Percentiles rank a stretch among this genome's conserved stretches.
These are phyloP conservation scores for Oncorhynchus clarkii DNA, from an alignment of 2,113 vertebrate species.

Conservation along the genomic window DNA sequence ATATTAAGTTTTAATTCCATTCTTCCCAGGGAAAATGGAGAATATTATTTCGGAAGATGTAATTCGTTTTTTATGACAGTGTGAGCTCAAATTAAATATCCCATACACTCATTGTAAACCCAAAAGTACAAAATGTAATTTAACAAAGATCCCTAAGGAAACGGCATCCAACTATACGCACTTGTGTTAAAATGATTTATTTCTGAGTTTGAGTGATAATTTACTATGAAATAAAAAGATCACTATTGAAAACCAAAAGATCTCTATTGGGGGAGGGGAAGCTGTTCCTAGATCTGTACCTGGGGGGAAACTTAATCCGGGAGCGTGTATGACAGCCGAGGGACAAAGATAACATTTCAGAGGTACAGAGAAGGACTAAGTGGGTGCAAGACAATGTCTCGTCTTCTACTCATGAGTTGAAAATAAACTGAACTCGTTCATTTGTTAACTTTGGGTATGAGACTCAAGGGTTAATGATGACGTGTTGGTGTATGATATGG, in stretches of 20 bases:
- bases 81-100: constrained; percentile 37
- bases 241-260: background rate
- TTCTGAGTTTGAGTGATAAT: background rate
- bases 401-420: constrained; percentile 42
- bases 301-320: too few relatives aligned
- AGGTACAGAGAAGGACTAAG: background rate
- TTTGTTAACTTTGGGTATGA: background rate
- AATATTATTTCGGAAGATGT: constrained; percentile 35
- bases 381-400: constrained; percentile 21
- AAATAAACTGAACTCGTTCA: background rate
- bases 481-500: too few relatives aligned
- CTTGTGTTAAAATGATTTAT: background rate
- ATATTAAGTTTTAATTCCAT: constrained; percentile 42
- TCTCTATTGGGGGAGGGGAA: too few relatives aligned
- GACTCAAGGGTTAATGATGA: background rate
- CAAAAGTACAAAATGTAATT: constrained; percentile 26
- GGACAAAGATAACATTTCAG: constrained; percentile 47
- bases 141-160: constrained; percentile 28
- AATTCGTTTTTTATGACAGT: constrained; percentile 37
- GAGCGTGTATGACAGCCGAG: too few relatives aligned
- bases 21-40: constrained; percentile 22
- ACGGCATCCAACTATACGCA: constrained; percentile 30
- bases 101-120: constrained; percentile 26
- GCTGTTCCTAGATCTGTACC: too few relatives aligned
- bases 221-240: background rate